Evolutionary conservation across 92 coral and sea anemone genomes (phyloP), one percentile per base, ranked within the genome.

Genomic region (Plumapathes pennacea): DNA sequence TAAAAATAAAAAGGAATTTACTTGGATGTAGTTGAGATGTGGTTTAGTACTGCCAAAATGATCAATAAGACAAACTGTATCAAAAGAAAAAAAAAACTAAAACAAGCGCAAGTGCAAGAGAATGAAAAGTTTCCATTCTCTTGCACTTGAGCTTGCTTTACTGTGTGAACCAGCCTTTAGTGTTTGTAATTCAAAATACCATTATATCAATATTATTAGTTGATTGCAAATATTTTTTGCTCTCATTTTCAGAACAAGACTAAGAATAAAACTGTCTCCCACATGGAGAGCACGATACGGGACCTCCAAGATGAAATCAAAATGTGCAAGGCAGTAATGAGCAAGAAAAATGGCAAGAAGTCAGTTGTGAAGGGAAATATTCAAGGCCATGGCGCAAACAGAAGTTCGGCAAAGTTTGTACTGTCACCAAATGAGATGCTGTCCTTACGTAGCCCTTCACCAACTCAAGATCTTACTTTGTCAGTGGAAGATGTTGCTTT

Each of bases 381-480:
- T n/a, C 61, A 66, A 43, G 69, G 76, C 38, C 65, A 72, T 27
- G 56, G 74, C 22, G 41, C 86, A 1, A 61, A 54, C 42, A 75
- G 71, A 44, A 87, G 85, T 20, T 87, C 97, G 5, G 97, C 89
- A 46, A 91, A 76, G 64, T 87, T 86, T 42, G 83, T 82, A 63
- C 62, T 90, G 11, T 92, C 96, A 0, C 84, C 81, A 17, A 32
- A 74, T 31, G 81, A 80, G 27, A 85, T 79, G 40, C 45, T 76
- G 22, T 78, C 83, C 10, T 54, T 92, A 0, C 57, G 63, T 51
- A 87, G 91, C 32, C 75, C 90, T 1, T 74, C 96, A 9, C 80
- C 88, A 3, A 18, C 83, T 1, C 76, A 87, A 52, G 97, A 90
- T 51, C 64, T 90, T 5, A 70, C 89, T 4, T 76, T 83, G 37